Evolutionary conservation across 2,888 invertebrate species (phyloP), one percentile per base, ranked within the genome.

Genomic region (Oscheius sp.): DNA sequence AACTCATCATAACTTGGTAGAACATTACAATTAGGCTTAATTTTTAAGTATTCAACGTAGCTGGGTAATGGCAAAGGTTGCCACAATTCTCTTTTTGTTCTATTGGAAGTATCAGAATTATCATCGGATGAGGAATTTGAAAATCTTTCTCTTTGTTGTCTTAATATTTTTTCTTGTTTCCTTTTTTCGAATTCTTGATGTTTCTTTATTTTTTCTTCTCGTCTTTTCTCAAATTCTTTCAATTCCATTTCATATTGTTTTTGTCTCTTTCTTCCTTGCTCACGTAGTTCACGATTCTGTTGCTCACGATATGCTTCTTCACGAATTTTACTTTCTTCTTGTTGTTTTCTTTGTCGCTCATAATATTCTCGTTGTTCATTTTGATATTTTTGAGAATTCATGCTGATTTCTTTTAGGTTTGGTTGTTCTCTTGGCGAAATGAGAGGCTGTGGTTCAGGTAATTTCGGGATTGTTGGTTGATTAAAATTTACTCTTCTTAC

Each of bases 301-400:
- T 57, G 20, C n/a, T 73, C 55, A 58, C 58, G 50, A 48, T 73
- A 46, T 53, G 53, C 37, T 55, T 31, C 52, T 65, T 66, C 71
- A n/a, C n/a, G n/a, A n/a, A n/a, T n/a, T n/a, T n/a, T 37, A 37
- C 4, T 45, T 69, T 52, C 27, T 69, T 63, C 15, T 50, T 39
- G 20, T 69, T 55, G 20, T 23, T 63, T 45, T 12, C 48, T 45
- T 69, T 72, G 71, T 65, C 58, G 20, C 46, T 57, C 31, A 29
- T 73, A 69, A 58, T 66, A 58, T 58, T 73, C 57, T 53, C 55
- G 29, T 55, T 31, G 50, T 65, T 66, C 71, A n/a, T n/a, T n/a
- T n/a, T n/a, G n/a, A n/a, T n/a, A n/a, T n/a, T n/a, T n/a, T n/a
- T n/a, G n/a, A n/a, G n/a, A n/a, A n/a, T n/a, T n/a, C n/a, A n/a